Evolutionary conservation across 2,113 vertebrate species (phyloP), one percentile per base, ranked within the genome.

Genomic region (Scomber japonicus): DNA sequence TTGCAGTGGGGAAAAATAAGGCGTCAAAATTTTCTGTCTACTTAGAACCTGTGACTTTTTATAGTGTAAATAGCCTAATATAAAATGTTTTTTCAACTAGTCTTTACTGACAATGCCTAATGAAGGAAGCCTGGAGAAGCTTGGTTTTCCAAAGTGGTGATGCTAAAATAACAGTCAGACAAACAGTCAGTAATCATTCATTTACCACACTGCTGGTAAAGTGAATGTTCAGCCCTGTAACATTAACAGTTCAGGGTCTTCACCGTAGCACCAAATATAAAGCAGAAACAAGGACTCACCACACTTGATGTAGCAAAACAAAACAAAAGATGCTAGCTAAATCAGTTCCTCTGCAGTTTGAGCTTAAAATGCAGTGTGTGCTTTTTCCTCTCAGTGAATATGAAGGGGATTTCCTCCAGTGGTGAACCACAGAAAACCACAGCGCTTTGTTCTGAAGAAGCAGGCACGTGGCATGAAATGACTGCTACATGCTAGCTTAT

Each of bases 21-120:
- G 83, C 69, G 8, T 71, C 72, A 5, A 46, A 83, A 75, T 72
- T 57, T 86, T 72, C 49, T 76, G 74, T 83, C 62, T 68, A 75
- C 74, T 81, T 57, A 70, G 30, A 75, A 75, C 67, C 71, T 81
- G 75, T 77, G 68, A 7, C 57, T 83, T 88, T 88, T 87, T 89
- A 75, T 88, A 83, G 75, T 91, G 90, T 89, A 77, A 75, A 80
- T 77, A 74, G 45, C 49, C 60, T 27, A 11, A 49, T 54, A 27
- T 44, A 2, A 24, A 24, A 44, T 21, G 16, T 50, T 46, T 59
- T 67, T 71, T 60, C 17, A 44, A 62, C 27, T 64, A 27, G 66
- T 53, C 35, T 75, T 80, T 75, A 51, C 62, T 57, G 49, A 75
- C 27, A 61, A 84, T 73, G 60, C 55, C 53, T 61, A 45, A 56